Conservation (phyloP, 1,140 invertebrate species). For the Cyphomyrmex costatus region DNA sequence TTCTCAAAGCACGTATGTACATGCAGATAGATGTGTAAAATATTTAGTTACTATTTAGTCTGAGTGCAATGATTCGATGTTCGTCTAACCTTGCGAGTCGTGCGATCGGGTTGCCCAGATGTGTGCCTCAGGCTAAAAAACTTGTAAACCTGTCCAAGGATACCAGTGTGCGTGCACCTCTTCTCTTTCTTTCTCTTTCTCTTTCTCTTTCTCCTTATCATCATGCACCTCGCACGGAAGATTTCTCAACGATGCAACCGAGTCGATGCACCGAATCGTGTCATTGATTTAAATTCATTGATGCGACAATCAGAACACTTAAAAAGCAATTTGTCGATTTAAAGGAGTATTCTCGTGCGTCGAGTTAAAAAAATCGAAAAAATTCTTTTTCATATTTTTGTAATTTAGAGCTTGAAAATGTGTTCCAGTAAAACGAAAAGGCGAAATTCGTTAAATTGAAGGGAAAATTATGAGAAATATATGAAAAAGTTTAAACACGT, state of each 20-base stretch:
- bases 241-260: slow-evolving; percentile 31
- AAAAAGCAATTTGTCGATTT: slow-evolving; percentile 61
- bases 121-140: slow-evolving; percentile 43
- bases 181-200: slow-evolving; percentile 7
- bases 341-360: too few species aligned
- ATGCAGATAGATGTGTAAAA: not conserved
- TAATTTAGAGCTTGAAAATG: too few species aligned
- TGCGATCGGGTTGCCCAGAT: slow-evolving; percentile 64
- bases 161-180: slow-evolving; percentile 21
- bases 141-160: slow-evolving; percentile 58
- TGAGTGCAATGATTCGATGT: slow-evolving; percentile 69
- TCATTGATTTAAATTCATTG: slow-evolving; percentile 55
- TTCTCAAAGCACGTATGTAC: not conserved
- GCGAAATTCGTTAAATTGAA: too few species aligned
- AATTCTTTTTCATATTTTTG: too few species aligned
- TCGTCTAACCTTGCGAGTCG: slow-evolving; percentile 58
- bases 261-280: slow-evolving; percentile 26
- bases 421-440: too few species aligned
- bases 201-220: not conserved
- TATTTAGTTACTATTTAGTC: slow-evolving; percentile 66
- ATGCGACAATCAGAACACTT: slow-evolving; percentile 57
- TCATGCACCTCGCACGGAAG: slow-evolving; percentile 32
- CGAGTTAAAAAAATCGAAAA: too few species aligned
- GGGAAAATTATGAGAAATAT: too few species aligned
- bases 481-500: too few species aligned